These are phyloP conservation scores for Heliconius sara DNA, from an alignment of 2,888 invertebrate species.

Conservation along the genomic window DNA sequence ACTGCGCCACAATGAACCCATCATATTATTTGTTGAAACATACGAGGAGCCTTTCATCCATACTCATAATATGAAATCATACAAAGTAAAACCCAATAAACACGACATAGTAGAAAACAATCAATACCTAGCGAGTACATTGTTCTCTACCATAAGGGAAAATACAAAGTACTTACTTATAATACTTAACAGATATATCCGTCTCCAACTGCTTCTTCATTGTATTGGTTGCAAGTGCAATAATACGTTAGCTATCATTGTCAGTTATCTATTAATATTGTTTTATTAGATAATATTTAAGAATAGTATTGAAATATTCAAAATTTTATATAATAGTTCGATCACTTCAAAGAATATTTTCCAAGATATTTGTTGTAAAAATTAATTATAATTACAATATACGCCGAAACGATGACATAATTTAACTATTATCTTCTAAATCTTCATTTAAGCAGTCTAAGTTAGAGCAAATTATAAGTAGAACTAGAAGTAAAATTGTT, in stretches of 20 bases:
- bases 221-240: background rate
- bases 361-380: no score
- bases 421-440: background rate
- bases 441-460: background rate
- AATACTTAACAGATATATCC: background rate
- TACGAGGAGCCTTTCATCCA: constrained; percentile 5
- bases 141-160: constrained; percentile 2
- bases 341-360: no score
- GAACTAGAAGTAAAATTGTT: constrained; percentile 5
- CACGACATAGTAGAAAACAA: constrained; percentile 1
- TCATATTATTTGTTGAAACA: background rate
- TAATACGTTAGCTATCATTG: background rate
- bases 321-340: no score
- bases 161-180: background rate
- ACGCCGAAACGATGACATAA: no score
- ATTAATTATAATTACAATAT: no score
- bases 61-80: background rate
- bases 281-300: background rate
- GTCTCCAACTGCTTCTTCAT: background rate
- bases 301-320: no score
- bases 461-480: background rate
- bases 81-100: constrained; percentile 16
- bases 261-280: background rate
- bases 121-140: background rate
- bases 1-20: background rate